Base-by-base conservation (phyloP, 2,888 invertebrate species). In the Anticlea derivata region DNA sequence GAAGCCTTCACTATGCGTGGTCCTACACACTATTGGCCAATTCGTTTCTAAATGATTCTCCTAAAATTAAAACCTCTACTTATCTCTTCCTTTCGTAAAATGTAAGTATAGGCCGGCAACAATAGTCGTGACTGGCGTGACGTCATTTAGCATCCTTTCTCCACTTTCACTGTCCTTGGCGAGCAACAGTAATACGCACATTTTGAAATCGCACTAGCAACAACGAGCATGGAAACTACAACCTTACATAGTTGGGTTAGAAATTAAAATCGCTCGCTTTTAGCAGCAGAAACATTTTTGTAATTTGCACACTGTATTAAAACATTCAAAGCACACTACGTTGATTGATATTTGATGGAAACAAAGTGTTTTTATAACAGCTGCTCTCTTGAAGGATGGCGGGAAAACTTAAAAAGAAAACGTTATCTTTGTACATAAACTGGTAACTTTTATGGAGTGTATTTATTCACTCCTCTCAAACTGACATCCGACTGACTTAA, bases 111-210 rank as follows among this genome's bases (percentile, higher is more conserved):
- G 45, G 34, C 48, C 51, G 46, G 20, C 48, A 60, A 66, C 64
- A 61, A 55, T 51, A 50, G 60, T 58, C 44, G 55, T 62, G 61
- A 46, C 50, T 56, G 61, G 41, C 47, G 61, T 81, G 80, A 81
- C 75, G 73, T 74, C 76, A 77, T 72, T 73, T 67, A 70, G 73
- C 74, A 80, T 84, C 86, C 84, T 86, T 85, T 86, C 85, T 78
- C 66, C 62, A 80, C 88, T 89, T 89, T 89, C 88, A 78, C 87
- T 75, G 82, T 86, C 88, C 88, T 87, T 87, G 81, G 75, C 76
- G 64, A 73, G 66, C 69, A 65, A 66, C 71, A 70, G 66, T 70
- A 70, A 69, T 66, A 68, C 60, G 60, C 58, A 55, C 59, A 54
- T 64, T 60, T 59, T 55, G 48, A 62, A 64, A 53, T 55, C 57